Base-by-base conservation (phyloP, 2,113 vertebrate species). In the Sorex fumeus region DNA sequence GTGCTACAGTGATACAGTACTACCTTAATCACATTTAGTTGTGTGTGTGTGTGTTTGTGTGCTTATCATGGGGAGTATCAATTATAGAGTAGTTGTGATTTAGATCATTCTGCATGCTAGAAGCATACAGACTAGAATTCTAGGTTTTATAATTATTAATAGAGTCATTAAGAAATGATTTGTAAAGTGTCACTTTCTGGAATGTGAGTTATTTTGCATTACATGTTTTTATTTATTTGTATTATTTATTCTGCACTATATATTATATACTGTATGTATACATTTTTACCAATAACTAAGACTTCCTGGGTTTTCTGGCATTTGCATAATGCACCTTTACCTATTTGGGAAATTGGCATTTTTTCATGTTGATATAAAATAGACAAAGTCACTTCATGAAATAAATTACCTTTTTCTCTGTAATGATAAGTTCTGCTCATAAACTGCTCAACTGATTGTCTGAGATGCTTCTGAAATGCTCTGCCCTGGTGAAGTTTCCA, bases 251-350 rank as follows among this genome's bases (percentile, higher is more conserved):
- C 57, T 57, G 27, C 21, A 82, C 16, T 83, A 13, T 74, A 62
- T 80, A 27, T 40, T 66, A 45, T 57, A 28, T 30, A 21, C 0
- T 72, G 15, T n/a, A 4, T 84, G 30, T 71, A 6, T 45, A 43
- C 53, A 16, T 79, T 94, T 91, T 78, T 57, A 50, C n/a, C 36
- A 66, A 57, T 57, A 71, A n/a, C 32, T 40, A 45, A 88, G 90
- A 19, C 2, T 1, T 90, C 36, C 12, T 57, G 15, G 30, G 3
- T 67, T 87, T 87, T 80, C 32, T 53, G 13, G 18, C 15, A 53
- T 16, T 19, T 80, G 57, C 7, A 74, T 28, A 77, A 19, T 81
- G 84, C 43, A 4, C 30, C 21, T 77, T 45, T 57, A 76, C 23
- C 30, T 67, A 60, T 88, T 28, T 77, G 30, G 25, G 45, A 45